A percentile compares a stretch with the other conserved stretches of the same genome.
Conservation (phyloP, 1,140 invertebrate genomes). For the Oscheius sp. region DNA sequence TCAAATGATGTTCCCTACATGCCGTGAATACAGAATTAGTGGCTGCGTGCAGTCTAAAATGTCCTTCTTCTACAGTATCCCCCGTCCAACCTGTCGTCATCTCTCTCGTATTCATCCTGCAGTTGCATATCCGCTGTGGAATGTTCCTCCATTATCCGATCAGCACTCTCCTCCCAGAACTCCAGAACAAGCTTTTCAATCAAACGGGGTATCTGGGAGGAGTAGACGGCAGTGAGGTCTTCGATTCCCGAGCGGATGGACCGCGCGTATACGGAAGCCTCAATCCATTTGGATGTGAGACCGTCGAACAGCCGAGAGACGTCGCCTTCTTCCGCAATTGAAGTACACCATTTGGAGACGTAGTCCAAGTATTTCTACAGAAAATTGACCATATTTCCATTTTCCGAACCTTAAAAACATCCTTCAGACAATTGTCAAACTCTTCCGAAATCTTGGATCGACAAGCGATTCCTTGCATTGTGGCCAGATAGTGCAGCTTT, state of each 20-base stretch:
- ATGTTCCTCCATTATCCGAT: not conserved
- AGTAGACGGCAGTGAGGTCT: not conserved
- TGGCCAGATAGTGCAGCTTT: constrained; percentile 5
- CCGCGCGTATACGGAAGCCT: not conserved
- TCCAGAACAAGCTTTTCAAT: not conserved
- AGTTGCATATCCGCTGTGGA: not conserved
- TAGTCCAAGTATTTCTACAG: constrained; percentile 3
- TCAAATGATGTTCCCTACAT: not conserved
- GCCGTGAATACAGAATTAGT: not conserved
- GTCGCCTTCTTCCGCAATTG: not conserved
- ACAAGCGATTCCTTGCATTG: constrained; percentile 14
- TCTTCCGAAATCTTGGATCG: constrained; percentile 12
- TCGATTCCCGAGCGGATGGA: not conserved
- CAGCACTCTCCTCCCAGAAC: not conserved
- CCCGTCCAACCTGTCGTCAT: not conserved
- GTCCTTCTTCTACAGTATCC: not conserved
- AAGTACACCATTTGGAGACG: not conserved
- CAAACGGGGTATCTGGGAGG: not conserved
- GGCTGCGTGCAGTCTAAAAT: not conserved
- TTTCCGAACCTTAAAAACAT: constrained; percentile 33
- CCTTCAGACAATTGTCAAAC: constrained; percentile 15
- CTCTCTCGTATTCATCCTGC: not conserved
- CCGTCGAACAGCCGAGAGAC: not conserved
- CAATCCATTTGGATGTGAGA: not conserved
- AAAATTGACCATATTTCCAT: not conserved